Conservation (phyloP, 1,140 invertebrate species). For the Panagrolaimus sp. region DNA sequence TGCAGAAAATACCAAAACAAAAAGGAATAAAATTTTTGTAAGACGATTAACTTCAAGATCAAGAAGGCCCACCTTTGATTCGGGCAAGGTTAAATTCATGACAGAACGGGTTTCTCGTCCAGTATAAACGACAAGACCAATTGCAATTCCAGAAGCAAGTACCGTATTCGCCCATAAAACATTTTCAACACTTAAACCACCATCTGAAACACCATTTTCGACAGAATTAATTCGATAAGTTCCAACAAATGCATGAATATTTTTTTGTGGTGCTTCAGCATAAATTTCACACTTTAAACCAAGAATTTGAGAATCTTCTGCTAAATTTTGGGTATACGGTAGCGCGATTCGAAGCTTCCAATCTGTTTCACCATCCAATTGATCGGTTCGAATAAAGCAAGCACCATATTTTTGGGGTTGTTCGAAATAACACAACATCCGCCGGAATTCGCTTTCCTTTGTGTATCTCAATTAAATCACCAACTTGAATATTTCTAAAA, state of each 20-base stretch:
- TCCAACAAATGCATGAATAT: constrained; percentile 95
- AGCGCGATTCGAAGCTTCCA: constrained; percentile 94
- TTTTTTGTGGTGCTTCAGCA: constrained; percentile 92
- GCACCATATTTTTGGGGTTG: constrained; percentile 87
- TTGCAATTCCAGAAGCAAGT: constrained; percentile 81
- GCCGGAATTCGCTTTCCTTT: constrained; percentile 86
- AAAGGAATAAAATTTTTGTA: constrained; percentile 76
- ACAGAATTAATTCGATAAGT: constrained; percentile 63
- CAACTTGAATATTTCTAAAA: constrained; percentile 56
- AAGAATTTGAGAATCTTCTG: constrained; percentile 75
- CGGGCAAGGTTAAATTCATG: constrained; percentile 93
- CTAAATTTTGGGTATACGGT: constrained; percentile 80
- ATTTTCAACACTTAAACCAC: constrained; percentile 87
- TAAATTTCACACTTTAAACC: constrained; percentile 81
- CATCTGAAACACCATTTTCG: constrained; percentile 66
- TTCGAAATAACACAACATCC: constrained; percentile 88
- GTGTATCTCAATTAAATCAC: constrained; percentile 57
- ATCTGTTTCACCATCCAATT: constrained; percentile 97
- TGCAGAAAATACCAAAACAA: constrained; percentile 80
- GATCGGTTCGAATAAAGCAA: constrained; percentile 97
- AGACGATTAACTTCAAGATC: constrained; percentile 71
- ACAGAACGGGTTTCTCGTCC: constrained; percentile 88
- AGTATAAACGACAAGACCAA: constrained; percentile 93
- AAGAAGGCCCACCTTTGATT: constrained; percentile 85
- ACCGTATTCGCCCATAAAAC: constrained; percentile 97